Percentiles rank a stretch among this genome's conserved stretches.
Conservation (phyloP, 2,113 vertebrate species). For the Pungitius pungitius region DNA sequence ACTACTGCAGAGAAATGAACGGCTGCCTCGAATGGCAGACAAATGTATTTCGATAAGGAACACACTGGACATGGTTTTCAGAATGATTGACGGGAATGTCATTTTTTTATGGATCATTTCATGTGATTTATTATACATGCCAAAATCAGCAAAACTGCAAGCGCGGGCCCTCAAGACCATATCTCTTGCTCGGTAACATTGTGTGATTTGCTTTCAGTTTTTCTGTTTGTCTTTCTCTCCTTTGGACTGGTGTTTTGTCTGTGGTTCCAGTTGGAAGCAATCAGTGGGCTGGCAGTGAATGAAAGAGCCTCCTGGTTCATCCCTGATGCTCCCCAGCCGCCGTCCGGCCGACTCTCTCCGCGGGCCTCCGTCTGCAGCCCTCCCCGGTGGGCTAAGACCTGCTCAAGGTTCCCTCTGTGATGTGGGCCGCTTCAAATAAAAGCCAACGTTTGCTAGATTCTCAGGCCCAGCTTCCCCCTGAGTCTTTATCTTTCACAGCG, state of each 20-base stretch:
- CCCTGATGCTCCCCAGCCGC: slow-evolving; percentile 59
- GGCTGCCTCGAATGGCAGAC: not conserved
- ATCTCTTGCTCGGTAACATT: slow-evolving; percentile 9
- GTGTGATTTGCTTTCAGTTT: slow-evolving; percentile 29
- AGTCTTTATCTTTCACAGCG: slow-evolving; percentile 68
- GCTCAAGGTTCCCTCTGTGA: slow-evolving; percentile 71
- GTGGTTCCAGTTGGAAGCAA: slow-evolving; percentile 67
- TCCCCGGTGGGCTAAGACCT: slow-evolving; percentile 66
- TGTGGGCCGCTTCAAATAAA: slow-evolving; percentile 64
- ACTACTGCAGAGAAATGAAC: not conserved
- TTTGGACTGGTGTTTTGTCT: slow-evolving; percentile 50
- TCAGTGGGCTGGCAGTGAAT: slow-evolving; percentile 70
- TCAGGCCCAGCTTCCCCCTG: slow-evolving; percentile 57
- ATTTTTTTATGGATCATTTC: not conserved
- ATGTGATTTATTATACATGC: not conserved
- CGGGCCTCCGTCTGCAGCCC: slow-evolving; percentile 63
- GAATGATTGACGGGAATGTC: not conserved
- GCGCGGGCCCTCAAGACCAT: not conserved
- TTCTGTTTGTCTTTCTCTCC: slow-evolving; percentile 27
- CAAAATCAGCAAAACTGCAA: not conserved
- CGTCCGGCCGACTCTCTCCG: slow-evolving; percentile 51
- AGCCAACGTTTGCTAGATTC: slow-evolving; percentile 60
- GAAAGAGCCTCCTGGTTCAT: slow-evolving; percentile 67
- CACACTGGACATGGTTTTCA: not conserved
- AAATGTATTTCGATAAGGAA: not conserved